Base-by-base conservation (phyloP, 2,888 invertebrate species). In the Bellardia pandia region DNA sequence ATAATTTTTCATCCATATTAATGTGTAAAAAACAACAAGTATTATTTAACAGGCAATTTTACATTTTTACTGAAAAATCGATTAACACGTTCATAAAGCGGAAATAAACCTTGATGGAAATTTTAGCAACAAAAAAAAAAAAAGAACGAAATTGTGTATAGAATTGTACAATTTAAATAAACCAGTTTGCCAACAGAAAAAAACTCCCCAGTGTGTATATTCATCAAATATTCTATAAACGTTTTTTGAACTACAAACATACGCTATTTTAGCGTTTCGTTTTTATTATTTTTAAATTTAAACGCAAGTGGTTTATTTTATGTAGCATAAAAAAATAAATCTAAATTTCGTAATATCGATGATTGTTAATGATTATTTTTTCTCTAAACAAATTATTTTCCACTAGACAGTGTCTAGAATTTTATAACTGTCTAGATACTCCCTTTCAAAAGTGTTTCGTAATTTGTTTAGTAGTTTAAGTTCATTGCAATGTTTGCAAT, bases 61-160 rank as follows among this genome's bases (percentile, higher is more conserved):
- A 71, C 60, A 58, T 68, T 68, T 86, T 40, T 64, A 85, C 58
- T 78, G 51, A 74, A 81, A 88, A 89, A 88, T 89, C 88, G 86
- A 87, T 89, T 88, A 88, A 88, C 89, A 89, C 89, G 88, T 88
- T 87, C 88, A 88, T 81, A 83, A 87, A 89, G 88, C 89, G 89
- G 89, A 89, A 89, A 89, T 85, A 88, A 86, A 88, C 80, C 87
- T 87, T 87, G 83, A 88, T 86, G 85, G 86, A 88, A 86, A 88
- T 86, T 87, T 86, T 72, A 76, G 72, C 60, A 48, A 56, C 40
- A 77, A 75, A 53, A 51, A 71, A 85, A 68, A 48, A 45, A 0
- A 48, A 60, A 45, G 40, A 60, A 58, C 45, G 7, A 62, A 75
- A 48, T 37, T 64, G 13, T 83, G 30, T 83, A 42, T 8, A 23